These are phyloP conservation scores for Cyrtonyx montezumae DNA, from an alignment of 2,113 vertebrate species.

Conservation along the genomic window DNA sequence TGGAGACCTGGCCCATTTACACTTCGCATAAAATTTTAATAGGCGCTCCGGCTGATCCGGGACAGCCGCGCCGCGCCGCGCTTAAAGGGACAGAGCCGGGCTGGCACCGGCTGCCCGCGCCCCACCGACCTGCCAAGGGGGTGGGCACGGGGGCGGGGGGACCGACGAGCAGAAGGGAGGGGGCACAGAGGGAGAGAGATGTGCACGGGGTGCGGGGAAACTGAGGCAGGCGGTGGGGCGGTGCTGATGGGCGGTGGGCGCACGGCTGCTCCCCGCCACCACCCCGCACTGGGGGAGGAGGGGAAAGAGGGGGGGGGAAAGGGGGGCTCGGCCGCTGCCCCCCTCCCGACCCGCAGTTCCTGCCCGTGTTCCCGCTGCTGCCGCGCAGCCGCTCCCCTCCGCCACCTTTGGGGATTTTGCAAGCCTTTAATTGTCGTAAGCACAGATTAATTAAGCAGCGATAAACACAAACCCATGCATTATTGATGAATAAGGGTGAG, in stretches of 20 bases:
- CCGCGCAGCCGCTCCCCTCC: slow-evolving; percentile 37
- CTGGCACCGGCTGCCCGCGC: neutral
- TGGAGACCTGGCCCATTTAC: slow-evolving; percentile 89
- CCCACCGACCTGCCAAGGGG: too few relatives aligned
- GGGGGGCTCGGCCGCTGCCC: neutral
- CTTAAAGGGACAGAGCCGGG: slow-evolving; percentile 81
- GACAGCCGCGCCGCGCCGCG: slow-evolving; percentile 69
- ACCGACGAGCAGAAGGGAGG: too few relatives aligned
- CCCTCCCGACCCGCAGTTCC: neutral
- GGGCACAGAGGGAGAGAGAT: neutral
- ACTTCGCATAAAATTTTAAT: slow-evolving; percentile 89
- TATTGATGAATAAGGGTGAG: slow-evolving; percentile 73
- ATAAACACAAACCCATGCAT: slow-evolving; percentile 76
- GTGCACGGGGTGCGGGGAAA: neutral
- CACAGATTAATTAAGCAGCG: slow-evolving; percentile 77
- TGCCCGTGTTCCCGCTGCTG: neutral
- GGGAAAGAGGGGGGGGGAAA: too few relatives aligned
- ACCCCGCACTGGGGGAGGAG: neutral
- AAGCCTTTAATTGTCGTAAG: slow-evolving; percentile 77
- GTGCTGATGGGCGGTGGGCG: accelerated
- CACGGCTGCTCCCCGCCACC: neutral
- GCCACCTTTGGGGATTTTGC: slow-evolving; percentile 71
- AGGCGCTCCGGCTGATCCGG: slow-evolving; percentile 85
- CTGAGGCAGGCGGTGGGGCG: neutral
- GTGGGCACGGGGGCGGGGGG: too few relatives aligned